Evolutionary conservation across 2,113 vertebrate genomes (phyloP).

Genomic region (Tautogolabrus adspersus): DNA sequence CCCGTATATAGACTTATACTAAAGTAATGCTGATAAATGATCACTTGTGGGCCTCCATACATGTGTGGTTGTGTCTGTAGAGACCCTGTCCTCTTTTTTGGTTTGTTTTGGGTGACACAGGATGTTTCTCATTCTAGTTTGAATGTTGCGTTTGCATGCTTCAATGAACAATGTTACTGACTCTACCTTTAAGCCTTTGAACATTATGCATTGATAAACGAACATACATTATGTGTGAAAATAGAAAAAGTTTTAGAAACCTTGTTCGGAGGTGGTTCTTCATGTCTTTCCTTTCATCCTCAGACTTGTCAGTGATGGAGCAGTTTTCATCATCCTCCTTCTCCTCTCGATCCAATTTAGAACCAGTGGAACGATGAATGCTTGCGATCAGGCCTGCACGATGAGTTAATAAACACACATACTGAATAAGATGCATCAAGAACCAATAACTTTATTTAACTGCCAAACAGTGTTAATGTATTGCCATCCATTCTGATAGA

Average conservation of each 20-base stretch:
- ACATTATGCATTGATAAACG: neutral
- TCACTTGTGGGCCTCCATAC: too few species aligned
- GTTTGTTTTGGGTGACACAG: too few species aligned
- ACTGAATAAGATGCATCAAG: neutral
- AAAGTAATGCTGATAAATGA: too few species aligned
- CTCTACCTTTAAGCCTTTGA: neutral
- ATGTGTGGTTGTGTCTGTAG: too few species aligned
- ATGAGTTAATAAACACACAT: slow-evolving; percentile 11
- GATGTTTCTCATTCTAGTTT: too few species aligned
- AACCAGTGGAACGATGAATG: slow-evolving; percentile 78
- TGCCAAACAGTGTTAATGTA: neutral
- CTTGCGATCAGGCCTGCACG: slow-evolving; percentile 78
- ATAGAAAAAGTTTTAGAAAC: slow-evolving; percentile 78
- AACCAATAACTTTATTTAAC: neutral
- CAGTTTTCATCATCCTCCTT: slow-evolving; percentile 94
- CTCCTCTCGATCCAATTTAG: slow-evolving; percentile 91
- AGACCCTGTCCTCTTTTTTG: too few species aligned
- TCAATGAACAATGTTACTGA: too few species aligned
- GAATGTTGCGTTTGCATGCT: too few species aligned
- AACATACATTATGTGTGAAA: neutral
- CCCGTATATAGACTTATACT: too few species aligned
- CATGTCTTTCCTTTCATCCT: slow-evolving; percentile 94
- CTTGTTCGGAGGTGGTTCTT: slow-evolving; percentile 88
- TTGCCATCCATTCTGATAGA: neutral
- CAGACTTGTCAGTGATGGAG: slow-evolving; percentile 87